Evolutionary conservation across 2,797 vertebrate species (phyloP).

Genomic region (Naso thynnoides): DNA sequence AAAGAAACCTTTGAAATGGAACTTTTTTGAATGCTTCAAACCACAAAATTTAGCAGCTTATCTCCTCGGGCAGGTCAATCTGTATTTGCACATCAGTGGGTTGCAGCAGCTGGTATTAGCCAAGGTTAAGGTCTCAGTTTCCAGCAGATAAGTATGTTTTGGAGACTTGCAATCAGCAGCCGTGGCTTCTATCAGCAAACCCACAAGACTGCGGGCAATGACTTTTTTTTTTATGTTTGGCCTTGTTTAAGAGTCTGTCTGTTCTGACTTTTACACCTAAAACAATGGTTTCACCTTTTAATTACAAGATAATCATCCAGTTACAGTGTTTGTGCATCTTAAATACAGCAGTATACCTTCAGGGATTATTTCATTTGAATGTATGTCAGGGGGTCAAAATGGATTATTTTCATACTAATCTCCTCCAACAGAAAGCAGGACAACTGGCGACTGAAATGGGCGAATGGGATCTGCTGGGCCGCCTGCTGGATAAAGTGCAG

Average conservation of each 20-base stretch:
- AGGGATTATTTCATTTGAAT: not conserved
- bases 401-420: not conserved
- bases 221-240: conserved; percentile 43
- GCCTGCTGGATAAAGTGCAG: conserved; percentile 95
- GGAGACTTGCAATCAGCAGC: conserved; percentile 63
- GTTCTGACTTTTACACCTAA: not conserved
- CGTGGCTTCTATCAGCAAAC: conserved; percentile 60
- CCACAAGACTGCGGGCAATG: conserved; percentile 16
- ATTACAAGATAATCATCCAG: not conserved
- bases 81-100: not conserved
- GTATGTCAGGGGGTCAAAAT: not conserved
- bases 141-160: conserved; percentile 67
- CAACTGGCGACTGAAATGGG: conserved; percentile 85
- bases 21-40: not conserved
- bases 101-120: conserved; percentile 26
- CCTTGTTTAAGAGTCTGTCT: conserved; percentile 44
- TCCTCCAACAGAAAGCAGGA: conserved; percentile 23
- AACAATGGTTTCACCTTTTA: not conserved
- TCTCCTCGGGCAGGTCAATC: not conserved
- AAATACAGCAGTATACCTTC: not conserved
- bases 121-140: conserved; percentile 71
- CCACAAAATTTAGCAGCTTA: not conserved
- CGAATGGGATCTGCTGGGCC: conserved; percentile 94
- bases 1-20: not conserved
- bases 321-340: not conserved